Percentiles rank a stretch among this genome's conserved stretches.
These are phyloP conservation scores for Sceloporus undulatus DNA, from an alignment of 2,113 vertebrate genomes.

Conservation along the genomic window DNA sequence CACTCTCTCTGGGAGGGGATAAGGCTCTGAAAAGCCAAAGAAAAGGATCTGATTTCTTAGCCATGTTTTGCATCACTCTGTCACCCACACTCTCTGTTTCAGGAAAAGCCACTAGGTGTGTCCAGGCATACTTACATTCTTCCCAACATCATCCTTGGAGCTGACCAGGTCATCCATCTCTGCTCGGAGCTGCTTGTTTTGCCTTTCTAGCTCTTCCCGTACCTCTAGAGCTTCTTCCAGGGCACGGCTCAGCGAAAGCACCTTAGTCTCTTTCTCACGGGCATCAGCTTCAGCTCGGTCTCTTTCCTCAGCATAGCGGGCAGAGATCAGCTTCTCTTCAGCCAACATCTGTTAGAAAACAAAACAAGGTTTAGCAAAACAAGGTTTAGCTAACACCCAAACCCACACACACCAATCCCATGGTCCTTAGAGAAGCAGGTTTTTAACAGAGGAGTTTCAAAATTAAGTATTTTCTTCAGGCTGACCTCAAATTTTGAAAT, in stretches of 20 bases:
- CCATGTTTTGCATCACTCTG: fast-evolving
- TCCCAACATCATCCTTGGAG: slow-evolving; percentile 92
- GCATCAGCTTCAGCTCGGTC: slow-evolving; percentile 89
- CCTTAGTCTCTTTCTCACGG: slow-evolving; percentile 89
- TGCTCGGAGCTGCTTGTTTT: slow-evolving; percentile 86
- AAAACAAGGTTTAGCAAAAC: not conserved
- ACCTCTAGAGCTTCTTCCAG: slow-evolving; percentile 87
- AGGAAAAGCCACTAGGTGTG: too few species aligned
- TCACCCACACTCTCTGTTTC: too few species aligned
- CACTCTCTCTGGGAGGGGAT: too few species aligned
- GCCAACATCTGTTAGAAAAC: slow-evolving; percentile 82
- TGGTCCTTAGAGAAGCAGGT: not conserved
- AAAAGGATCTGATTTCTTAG: too few species aligned
- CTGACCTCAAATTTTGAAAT: not conserved
- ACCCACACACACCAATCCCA: not conserved
- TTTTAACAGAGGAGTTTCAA: not conserved
- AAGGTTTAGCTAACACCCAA: not conserved
- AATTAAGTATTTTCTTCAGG: not conserved
- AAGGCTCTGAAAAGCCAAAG: too few species aligned
- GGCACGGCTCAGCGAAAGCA: slow-evolving; percentile 81
- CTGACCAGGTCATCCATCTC: slow-evolving; percentile 92
- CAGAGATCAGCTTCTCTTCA: slow-evolving; percentile 88
- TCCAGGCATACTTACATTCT: slow-evolving; percentile 80
- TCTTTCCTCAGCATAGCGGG: slow-evolving; percentile 85
- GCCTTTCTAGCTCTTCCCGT: slow-evolving; percentile 86